Percentiles rank a stretch among this genome's conserved stretches.
These are phyloP conservation scores for Aulostomus chinensis DNA, from an alignment of 2,797 vertebrate genomes.

Conservation along the genomic window DNA sequence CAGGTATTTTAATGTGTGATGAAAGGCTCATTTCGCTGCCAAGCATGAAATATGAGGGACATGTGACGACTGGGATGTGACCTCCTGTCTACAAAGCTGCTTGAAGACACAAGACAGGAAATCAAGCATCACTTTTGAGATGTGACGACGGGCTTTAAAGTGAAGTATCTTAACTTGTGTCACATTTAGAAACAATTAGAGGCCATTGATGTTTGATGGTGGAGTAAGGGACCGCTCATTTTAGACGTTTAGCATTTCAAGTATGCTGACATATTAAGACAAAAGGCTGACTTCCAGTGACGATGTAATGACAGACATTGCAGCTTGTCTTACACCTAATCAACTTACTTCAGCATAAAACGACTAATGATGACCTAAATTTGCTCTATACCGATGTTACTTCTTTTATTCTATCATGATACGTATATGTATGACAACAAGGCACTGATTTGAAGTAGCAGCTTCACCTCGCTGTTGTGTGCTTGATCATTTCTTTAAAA, in stretches of 20 bases:
- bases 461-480: conserved; percentile 18
- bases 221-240: conserved; percentile 59
- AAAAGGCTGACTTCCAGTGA: conserved; percentile 33
- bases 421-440: conserved; percentile 49
- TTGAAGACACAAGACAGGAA: conserved; percentile 43
- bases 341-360: conserved; percentile 50
- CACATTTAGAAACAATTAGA: conserved; percentile 81
- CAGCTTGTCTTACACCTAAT: conserved; percentile 66
- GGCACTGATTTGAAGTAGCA: conserved; percentile 36
- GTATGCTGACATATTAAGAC: conserved; percentile 49
- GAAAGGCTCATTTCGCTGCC: conserved; percentile 64
- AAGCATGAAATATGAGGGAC: conserved; percentile 71
- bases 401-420: conserved; percentile 63
- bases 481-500: conserved; percentile 52
- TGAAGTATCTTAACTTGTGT: conserved; percentile 73
- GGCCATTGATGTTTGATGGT: conserved; percentile 69
- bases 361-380: conserved; percentile 61
- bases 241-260: conserved; percentile 78
- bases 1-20: conserved; percentile 78
- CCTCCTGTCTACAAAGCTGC: conserved; percentile 56
- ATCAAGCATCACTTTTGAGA: conserved; percentile 69
- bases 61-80: conserved; percentile 67
- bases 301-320: conserved; percentile 57
- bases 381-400: conserved; percentile 61
- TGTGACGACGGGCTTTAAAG: conserved; percentile 60